Percentiles rank a stretch among this genome's conserved stretches.
Conservation (phyloP, 1,140 invertebrate species). For the Magallana angulata region DNA sequence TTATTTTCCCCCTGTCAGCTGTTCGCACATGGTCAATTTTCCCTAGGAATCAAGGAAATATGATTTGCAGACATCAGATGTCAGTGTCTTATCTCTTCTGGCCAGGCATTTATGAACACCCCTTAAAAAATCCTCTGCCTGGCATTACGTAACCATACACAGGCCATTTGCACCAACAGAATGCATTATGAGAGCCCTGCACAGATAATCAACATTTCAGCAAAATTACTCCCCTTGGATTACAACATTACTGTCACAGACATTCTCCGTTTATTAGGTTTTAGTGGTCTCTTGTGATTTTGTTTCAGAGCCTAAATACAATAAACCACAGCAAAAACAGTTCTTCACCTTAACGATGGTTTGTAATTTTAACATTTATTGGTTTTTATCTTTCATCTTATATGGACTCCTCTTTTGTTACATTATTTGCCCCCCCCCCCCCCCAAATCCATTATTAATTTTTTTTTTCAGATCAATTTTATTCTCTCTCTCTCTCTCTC, state of each 20-base stretch:
- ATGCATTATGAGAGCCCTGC: neutral
- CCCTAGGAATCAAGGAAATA: neutral
- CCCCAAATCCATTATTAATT: no score
- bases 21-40: constrained; percentile 35
- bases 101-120: neutral
- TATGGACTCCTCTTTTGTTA: no score
- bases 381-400: neutral
- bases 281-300: neutral
- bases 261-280: neutral
- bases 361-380: constrained; percentile 17
- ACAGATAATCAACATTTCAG: constrained; percentile 10
- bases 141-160: constrained; percentile 4
- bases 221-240: constrained; percentile 3
- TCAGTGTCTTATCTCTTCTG: constrained; percentile 14
- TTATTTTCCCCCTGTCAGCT: constrained; percentile 18
- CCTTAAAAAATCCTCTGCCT: neutral
- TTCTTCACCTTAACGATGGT: constrained; percentile 1
- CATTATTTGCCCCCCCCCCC: no score
- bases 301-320: neutral
- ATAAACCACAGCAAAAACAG: neutral
- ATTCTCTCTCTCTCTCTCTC: neutral
- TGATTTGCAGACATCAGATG: neutral
- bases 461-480: no score
- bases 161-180: constrained; percentile 29
- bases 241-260: neutral